Conservation (phyloP, 2,888 invertebrate species). For the Nasonovia ribisnigri region DNA sequence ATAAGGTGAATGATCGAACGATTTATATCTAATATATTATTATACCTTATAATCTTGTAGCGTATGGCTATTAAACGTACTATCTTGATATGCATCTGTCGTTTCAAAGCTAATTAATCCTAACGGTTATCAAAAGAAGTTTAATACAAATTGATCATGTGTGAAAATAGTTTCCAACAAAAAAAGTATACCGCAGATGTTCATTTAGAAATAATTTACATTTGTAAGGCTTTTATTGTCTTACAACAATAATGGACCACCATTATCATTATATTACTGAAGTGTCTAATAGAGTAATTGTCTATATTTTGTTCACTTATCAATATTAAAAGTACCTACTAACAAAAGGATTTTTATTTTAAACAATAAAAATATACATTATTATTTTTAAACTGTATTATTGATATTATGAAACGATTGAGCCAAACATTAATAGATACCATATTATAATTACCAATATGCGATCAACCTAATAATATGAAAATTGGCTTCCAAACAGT, state of each 20-base stretch:
- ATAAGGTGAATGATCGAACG: background rate
- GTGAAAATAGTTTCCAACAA: background rate
- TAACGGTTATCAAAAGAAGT: background rate
- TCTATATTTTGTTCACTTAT: background rate
- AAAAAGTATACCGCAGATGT: conserved; percentile 33
- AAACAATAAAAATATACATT: background rate
- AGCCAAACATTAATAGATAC: background rate
- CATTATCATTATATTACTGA: background rate
- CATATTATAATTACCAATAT: background rate
- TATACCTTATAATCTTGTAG: background rate
- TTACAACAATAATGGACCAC: conserved; percentile 17
- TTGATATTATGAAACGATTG: background rate
- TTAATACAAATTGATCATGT: conserved; percentile 37
- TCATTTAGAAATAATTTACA: conserved; percentile 35
- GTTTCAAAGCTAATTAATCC: background rate
- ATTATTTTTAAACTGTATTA: background rate
- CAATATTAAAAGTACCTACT: background rate
- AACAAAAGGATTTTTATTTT: conserved; percentile 9
- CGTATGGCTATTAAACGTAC: background rate
- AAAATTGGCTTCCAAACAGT: background rate
- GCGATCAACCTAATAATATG: background rate
- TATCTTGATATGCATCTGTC: background rate
- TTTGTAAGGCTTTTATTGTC: conserved; percentile 42
- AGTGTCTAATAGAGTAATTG: background rate
- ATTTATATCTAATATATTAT: background rate